These are phyloP conservation scores for Scolopax bukidnonensis DNA, from an alignment of 2,797 vertebrate genomes.

Conservation along the genomic window DNA sequence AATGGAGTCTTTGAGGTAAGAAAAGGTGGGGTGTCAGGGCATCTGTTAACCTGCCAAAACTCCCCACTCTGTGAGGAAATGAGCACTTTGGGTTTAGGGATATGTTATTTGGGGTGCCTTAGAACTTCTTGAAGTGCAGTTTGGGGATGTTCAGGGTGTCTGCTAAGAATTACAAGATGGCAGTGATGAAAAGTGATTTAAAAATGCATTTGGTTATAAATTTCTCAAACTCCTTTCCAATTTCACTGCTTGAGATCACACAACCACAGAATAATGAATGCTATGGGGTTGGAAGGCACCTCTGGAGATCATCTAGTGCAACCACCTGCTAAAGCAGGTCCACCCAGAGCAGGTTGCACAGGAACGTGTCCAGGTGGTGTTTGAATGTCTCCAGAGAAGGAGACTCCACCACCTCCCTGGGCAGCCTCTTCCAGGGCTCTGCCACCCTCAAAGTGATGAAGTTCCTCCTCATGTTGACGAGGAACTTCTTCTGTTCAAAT, in stretches of 20 bases:
- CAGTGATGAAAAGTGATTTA: neutral
- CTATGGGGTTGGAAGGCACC: too few relatives aligned
- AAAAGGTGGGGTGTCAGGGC: neutral
- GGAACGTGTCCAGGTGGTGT: too few relatives aligned
- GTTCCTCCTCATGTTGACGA: too few relatives aligned
- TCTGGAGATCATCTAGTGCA: too few relatives aligned
- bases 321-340: too few relatives aligned
- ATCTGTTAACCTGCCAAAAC: rapidly evolving
- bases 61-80: rapidly evolving
- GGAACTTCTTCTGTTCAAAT: too few relatives aligned
- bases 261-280: too few relatives aligned
- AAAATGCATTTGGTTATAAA: neutral
- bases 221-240: neutral
- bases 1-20: conserved; percentile 83
- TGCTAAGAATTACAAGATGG: neutral
- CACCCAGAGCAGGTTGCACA: too few relatives aligned
- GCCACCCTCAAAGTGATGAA: too few relatives aligned
- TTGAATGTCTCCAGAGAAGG: too few relatives aligned
- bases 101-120: neutral
- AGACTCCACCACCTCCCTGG: too few relatives aligned
- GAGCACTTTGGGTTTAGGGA: neutral
- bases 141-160: neutral
- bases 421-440: too few relatives aligned
- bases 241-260: neutral
- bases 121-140: neutral